These are phyloP conservation scores for Ypsolopha scabrella DNA, from an alignment of 2,888 invertebrate genomes.

Conservation along the genomic window DNA sequence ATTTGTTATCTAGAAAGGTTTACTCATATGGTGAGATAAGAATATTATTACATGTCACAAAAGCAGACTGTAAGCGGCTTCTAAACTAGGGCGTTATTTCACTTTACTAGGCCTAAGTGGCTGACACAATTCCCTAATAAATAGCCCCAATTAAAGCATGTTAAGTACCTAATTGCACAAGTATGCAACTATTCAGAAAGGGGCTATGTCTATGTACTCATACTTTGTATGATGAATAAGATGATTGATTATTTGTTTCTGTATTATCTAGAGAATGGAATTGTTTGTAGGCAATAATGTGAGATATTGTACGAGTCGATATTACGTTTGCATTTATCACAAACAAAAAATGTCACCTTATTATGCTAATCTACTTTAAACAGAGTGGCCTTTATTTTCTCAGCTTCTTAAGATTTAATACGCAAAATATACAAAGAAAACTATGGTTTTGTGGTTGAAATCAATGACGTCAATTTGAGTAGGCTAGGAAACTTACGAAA, in stretches of 20 bases:
- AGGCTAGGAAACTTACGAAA: background rate
- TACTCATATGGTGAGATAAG: background rate
- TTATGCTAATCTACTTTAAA: too few relatives aligned
- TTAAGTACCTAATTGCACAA: slow-evolving; percentile 5
- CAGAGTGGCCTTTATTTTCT: too few relatives aligned
- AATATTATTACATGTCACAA: background rate
- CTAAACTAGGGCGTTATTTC: slow-evolving; percentile 38
- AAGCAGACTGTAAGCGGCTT: slow-evolving; percentile 9
- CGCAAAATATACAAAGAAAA: slow-evolving; percentile 15
- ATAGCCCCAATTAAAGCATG: slow-evolving; percentile 43
- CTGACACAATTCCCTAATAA: slow-evolving; percentile 56
- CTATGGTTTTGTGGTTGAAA: slow-evolving; percentile 40
- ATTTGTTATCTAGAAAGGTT: slow-evolving; percentile 46
- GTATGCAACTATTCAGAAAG: slow-evolving; percentile 4
- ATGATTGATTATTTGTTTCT: too few relatives aligned
- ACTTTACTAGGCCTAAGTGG: slow-evolving; percentile 25
- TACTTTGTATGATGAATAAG: background rate
- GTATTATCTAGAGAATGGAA: too few relatives aligned
- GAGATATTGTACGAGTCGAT: too few relatives aligned
- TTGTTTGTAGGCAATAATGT: too few relatives aligned
- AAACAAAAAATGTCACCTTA: too few relatives aligned
- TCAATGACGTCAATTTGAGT: slow-evolving; percentile 52
- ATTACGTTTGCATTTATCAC: too few relatives aligned
- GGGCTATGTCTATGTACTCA: too few relatives aligned
- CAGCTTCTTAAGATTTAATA: slow-evolving; percentile 9